Conservation (phyloP, 2,888 invertebrate genomes). For the Diarsia mendica region DNA sequence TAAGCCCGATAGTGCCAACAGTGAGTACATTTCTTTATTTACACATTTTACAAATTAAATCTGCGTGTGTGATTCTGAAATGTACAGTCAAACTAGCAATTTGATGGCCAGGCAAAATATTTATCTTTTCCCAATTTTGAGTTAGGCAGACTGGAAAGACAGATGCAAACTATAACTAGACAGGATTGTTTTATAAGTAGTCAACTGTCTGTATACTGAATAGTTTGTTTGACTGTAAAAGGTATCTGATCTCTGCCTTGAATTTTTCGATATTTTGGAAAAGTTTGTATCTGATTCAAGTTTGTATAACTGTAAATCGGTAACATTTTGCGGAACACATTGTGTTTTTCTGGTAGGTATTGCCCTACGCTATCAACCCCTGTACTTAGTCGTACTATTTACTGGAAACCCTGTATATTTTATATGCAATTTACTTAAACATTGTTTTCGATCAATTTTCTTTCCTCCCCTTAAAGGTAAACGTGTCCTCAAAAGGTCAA, state of each 20-base stretch:
- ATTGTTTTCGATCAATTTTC: constrained; percentile 7
- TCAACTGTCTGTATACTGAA: background rate
- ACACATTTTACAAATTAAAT: background rate
- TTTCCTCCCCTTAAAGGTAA: constrained; percentile 13
- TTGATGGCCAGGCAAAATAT: background rate
- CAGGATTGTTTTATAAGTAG: background rate
- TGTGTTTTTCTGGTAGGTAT: too few relatives aligned
- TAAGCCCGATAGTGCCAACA: constrained; percentile 85
- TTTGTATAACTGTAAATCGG: too few relatives aligned
- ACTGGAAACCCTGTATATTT: background rate
- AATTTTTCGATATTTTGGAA: too few relatives aligned
- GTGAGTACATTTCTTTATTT: constrained; percentile 77
- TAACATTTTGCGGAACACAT: too few relatives aligned
- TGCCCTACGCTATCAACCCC: too few relatives aligned
- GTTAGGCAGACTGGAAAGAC: background rate
- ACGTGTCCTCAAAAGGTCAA: constrained; percentile 23
- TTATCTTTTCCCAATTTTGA: background rate
- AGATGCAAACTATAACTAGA: background rate
- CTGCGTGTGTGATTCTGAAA: background rate
- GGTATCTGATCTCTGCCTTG: too few relatives aligned
- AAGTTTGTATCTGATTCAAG: too few relatives aligned
- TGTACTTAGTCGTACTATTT: too few relatives aligned
- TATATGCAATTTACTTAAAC: background rate
- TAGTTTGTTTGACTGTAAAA: background rate
- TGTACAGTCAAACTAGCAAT: background rate